Evolutionary conservation across 2,797 vertebrate genomes (phyloP).

Genomic region (Prionace glauca): DNA sequence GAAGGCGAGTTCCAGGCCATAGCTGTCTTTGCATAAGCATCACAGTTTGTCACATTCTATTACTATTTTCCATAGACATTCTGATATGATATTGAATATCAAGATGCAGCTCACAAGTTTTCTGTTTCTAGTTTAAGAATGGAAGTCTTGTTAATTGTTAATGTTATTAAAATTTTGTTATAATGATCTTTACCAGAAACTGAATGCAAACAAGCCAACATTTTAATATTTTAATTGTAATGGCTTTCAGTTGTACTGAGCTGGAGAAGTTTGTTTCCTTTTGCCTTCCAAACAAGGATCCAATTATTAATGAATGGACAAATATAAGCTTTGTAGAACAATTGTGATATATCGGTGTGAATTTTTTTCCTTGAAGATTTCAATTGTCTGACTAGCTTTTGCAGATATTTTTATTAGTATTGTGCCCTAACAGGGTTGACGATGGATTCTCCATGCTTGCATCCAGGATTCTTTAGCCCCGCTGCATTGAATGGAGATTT

Average conservation of each 20-base stretch:
- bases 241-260: not conserved
- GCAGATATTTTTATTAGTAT: not conserved
- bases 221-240: not conserved
- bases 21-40: not conserved
- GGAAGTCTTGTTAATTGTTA: not conserved
- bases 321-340: not conserved
- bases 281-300: not conserved
- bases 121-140: not conserved
- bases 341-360: not conserved
- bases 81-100: not conserved
- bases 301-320: not conserved
- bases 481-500: too few relatives aligned
- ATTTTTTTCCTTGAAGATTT: not conserved
- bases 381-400: not conserved
- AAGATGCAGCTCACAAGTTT: not conserved
- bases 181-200: not conserved
- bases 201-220: not conserved
- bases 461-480: too few relatives aligned
- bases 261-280: not conserved
- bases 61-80: not conserved
- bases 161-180: not conserved
- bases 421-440: not conserved
- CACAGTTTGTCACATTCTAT: not conserved
- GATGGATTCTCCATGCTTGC: too few relatives aligned
- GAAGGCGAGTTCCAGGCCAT: not conserved